These are phyloP conservation scores for Calameuta filiformis DNA, from an alignment of 2,888 invertebrate species.

Conservation along the genomic window DNA sequence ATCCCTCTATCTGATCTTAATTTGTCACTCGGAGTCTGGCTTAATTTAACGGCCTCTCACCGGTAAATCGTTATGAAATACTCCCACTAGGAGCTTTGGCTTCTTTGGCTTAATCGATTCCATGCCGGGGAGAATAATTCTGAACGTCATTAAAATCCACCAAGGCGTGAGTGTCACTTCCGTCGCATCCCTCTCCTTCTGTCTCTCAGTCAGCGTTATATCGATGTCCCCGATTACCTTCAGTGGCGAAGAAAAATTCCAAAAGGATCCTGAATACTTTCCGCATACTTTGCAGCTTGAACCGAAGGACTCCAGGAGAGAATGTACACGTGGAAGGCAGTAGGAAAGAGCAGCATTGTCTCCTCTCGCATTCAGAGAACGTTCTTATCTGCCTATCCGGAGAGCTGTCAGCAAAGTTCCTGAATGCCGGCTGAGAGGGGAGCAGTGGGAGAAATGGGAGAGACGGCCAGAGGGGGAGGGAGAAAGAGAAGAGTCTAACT, in stretches of 20 bases:
- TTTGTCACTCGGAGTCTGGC: constrained; percentile 56
- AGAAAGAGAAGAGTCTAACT: constrained; percentile 12
- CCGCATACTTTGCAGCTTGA: not conserved
- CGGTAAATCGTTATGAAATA: constrained; percentile 35
- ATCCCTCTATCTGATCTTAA: constrained; percentile 63
- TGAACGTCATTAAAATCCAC: not conserved
- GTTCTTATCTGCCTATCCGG: constrained; percentile 66
- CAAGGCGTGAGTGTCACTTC: not conserved
- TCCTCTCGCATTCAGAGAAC: constrained; percentile 63
- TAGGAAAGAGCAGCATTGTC: constrained; percentile 53
- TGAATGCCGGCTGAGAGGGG: constrained; percentile 57
- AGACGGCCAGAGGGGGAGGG: constrained; percentile 13
- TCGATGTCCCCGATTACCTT: not conserved
- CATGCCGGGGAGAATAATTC: not conserved
- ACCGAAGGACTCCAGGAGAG: not conserved
- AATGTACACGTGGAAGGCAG: not conserved
- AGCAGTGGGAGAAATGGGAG: not conserved
- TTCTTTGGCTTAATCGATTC: not conserved
- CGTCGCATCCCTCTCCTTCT: not conserved
- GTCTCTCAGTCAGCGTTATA: not conserved
- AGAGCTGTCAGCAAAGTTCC: constrained; percentile 66
- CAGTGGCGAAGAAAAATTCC: not conserved
- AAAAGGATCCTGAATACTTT: not conserved
- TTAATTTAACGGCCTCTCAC: constrained; percentile 38
- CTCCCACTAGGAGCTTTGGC: not conserved